Conservation (phyloP, 2,888 invertebrate species). For the Harpagoxenus sublaevis region DNA sequence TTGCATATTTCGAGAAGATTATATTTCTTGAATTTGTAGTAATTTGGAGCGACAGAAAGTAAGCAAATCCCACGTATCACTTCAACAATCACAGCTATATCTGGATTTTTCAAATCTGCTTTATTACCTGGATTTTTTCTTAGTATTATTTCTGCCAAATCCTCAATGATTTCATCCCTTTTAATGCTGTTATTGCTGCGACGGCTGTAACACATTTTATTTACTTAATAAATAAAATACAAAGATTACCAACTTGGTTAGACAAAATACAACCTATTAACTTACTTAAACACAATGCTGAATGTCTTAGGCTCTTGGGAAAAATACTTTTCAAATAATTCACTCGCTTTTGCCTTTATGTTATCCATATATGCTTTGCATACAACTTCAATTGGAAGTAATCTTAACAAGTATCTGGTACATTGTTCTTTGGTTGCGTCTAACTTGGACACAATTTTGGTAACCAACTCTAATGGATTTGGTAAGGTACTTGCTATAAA, state of each 20-base stretch:
- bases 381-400: conserved; percentile 92
- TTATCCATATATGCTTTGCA: conserved; percentile 94
- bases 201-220: conserved; percentile 85
- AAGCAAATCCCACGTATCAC: conserved; percentile 93
- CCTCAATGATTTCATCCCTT: conserved; percentile 91
- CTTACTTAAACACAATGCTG: conserved; percentile 91
- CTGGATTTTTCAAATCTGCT: conserved; percentile 93
- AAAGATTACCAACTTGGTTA: not conserved
- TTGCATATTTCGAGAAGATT: conserved; percentile 90
- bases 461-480: conserved; percentile 91
- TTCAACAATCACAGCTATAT: conserved; percentile 93
- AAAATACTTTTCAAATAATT: conserved; percentile 92
- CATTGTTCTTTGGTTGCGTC: conserved; percentile 90
- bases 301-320: conserved; percentile 91
- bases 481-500: conserved; percentile 94
- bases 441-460: conserved; percentile 92
- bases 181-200: conserved; percentile 92
- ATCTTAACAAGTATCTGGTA: conserved; percentile 92
- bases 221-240: conserved; percentile 19
- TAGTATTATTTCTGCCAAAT: conserved; percentile 91
- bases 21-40: conserved; percentile 93
- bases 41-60: conserved; percentile 93
- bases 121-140: conserved; percentile 91
- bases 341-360: conserved; percentile 90
- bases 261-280: conserved; percentile 37